Base-by-base conservation (phyloP, 2,888 invertebrate species). In the Apodemia mormo region DNA sequence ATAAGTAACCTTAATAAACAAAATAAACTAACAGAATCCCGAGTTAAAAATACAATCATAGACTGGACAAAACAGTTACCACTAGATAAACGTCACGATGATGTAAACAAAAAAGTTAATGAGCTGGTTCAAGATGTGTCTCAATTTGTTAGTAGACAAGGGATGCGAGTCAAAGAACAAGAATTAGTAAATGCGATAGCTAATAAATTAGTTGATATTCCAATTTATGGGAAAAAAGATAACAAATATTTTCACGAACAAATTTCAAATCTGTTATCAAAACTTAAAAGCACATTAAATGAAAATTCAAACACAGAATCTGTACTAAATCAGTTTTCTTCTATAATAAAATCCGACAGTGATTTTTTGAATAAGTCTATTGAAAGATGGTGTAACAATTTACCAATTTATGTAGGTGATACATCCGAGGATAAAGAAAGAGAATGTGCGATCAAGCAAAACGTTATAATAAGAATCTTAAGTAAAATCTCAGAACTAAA, bases 391-490 rank as follows among this genome's bases (percentile, higher is more conserved):
- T 64, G 61, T 49, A 54, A 66, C 3, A 68, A 40, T 7, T 68
- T 72, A 66, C 54, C 66, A 43, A 66, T 72, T 22, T 45, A 72
- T 66, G 43, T 33, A 58, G 68, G 66, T 4, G 45, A 66, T 43
- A 45, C 40, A 1, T 10, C 49, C 40, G 22, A 54, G 49, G 68
- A 68, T 30, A 72, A 68, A 33, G 22, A 66, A 68, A 29, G 56
- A 54, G 58, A 37, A 14, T 12, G 66, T 43, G 30, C 30, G 30
- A 71, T 22, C 43, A 67, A 7, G 37, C 64, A 54, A 64, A 49
- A 56, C 29, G 49, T 58, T n/a, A 30, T 49, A 52, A 64, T 7
- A 54, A 14, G 33, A 66, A 40, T 61, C 6, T 8, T 61, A 67
- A n/a, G 58, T 49, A 45, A 43, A 40, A 54, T 45, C 61, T n/a